Base-by-base conservation (phyloP, 2,888 invertebrate species). In the Ctenicera cuprea region DNA sequence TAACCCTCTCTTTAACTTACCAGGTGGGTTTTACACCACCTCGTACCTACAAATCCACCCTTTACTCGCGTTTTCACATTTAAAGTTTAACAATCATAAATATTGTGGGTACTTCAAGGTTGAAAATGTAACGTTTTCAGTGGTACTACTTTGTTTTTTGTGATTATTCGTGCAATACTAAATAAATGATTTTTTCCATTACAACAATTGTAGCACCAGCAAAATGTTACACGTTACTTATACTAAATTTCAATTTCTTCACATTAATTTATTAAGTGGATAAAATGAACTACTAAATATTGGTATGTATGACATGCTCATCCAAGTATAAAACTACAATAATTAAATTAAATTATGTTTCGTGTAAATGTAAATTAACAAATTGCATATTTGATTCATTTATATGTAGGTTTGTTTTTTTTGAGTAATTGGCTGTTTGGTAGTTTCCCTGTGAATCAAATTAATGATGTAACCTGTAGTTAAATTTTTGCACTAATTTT, bases 1-100 rank as follows among this genome's bases (percentile, higher is more conserved):
- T 83, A 87, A 86, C 86, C 88, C 89, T 86, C 87, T 89, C 82
- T 89, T 88, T 88, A 88, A 87, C 85, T 87, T 89, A 88, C 88
- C 89, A 89, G 89, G 89, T 89, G 88, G 89, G 89, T 89, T 85
- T 59, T 84, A 80, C 77, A 82, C 82, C 81, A 79, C 80, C 82
- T 72, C 73, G 37, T 41, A 38, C n/a, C n/a, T n/a, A n/a, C 26
- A 57, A 64, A 52, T 50, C n/a, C 22, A 30, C 54, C 54, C 54
- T 52, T 26, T 16, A 54, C 7, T 54, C 69, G 38, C 30, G 45
- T 43, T 63, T 45, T 33, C 48, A 16, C 16, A 7, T 48, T 18
- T 45, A n/a, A 45, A 45, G n/a, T 11, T 38, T 12, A 38, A 2
- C n/a, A 38, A 12, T 41, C 11, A 38, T 41, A 41, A n/a, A 2